Percentiles rank a stretch among this genome's conserved stretches.
phyloP scores from a whole-genome alignment of 2,797 vertebrate genomes.

The Coregonus sp. region DNA sequence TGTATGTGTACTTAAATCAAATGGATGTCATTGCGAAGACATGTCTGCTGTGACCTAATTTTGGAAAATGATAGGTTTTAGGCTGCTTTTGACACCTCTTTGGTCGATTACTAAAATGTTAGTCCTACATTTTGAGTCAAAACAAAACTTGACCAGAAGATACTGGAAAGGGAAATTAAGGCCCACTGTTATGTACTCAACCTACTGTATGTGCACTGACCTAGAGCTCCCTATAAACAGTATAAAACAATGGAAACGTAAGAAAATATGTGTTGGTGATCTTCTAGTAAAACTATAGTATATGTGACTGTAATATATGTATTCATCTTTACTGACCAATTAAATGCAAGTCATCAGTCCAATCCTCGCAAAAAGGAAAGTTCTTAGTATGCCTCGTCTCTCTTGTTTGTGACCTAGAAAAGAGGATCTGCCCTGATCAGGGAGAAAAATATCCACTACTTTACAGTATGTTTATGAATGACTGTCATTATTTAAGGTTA shows the following conservation, averaged over 20 bases:
- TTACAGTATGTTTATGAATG: constrained; percentile 43
- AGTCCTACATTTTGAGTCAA: constrained; percentile 40
- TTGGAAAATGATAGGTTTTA: neutral
- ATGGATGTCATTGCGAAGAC: constrained; percentile 43
- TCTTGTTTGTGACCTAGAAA: constrained; percentile 60
- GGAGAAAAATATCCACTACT: constrained; percentile 42
- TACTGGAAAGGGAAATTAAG: constrained; percentile 49
- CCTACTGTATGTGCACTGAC: constrained; percentile 37
- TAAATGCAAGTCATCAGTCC: no score
- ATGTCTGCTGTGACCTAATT: constrained; percentile 48
- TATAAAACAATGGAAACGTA: constrained; percentile 26
- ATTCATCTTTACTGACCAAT: neutral
- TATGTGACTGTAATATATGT: neutral
- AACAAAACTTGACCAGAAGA: constrained; percentile 58
- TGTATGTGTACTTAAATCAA: constrained; percentile 40
- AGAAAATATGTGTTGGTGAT: neutral
- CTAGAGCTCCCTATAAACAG: constrained; percentile 42
- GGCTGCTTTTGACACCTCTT: neutral
- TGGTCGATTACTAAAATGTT: constrained; percentile 48
- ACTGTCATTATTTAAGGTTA: constrained; percentile 41
- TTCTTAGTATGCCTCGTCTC: constrained; percentile 25
- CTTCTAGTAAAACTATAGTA: neutral
- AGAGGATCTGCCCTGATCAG: constrained; percentile 54
- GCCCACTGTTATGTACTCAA: constrained; percentile 39
- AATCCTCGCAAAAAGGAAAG: no score